A percentile compares a stretch with the other conserved stretches of the same genome.
phyloP scores from a whole-genome alignment of 2,888 invertebrate genomes.

The Macropis europaea region DNA sequence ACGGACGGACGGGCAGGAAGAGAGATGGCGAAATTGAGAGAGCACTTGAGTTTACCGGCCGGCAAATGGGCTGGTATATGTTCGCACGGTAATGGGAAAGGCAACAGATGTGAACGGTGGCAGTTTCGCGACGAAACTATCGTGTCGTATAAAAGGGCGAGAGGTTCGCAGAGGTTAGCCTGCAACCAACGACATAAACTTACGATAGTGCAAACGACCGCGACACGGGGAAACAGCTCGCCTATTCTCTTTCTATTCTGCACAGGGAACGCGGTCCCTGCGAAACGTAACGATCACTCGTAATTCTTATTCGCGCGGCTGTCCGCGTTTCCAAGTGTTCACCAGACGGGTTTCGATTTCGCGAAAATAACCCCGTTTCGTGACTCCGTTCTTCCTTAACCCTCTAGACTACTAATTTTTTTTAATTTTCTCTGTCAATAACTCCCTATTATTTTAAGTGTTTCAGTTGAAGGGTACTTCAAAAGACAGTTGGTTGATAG shows the following conservation, averaged over 20 bases:
- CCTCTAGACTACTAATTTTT: too few species aligned
- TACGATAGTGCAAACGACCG: constrained; percentile 69
- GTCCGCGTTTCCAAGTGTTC: not conserved
- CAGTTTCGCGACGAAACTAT: constrained; percentile 55
- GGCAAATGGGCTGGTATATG: constrained; percentile 45
- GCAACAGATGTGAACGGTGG: constrained; percentile 49
- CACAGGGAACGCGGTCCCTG: not conserved
- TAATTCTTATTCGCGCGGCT: constrained; percentile 28
- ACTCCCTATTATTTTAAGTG: too few species aligned
- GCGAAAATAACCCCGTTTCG: not conserved
- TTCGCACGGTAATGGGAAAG: constrained; percentile 48
- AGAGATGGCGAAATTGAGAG: constrained; percentile 32
- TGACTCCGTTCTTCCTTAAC: too few species aligned
- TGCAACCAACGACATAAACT: constrained; percentile 50
- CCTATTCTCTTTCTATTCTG: constrained; percentile 70
- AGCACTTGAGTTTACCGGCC: constrained; percentile 47
- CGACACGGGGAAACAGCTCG: constrained; percentile 62
- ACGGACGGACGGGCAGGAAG: constrained; percentile 4
- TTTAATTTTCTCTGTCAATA: too few species aligned
- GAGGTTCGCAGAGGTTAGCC: constrained; percentile 48
- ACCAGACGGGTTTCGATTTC: not conserved
- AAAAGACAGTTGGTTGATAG: too few species aligned
- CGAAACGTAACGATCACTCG: constrained; percentile 23
- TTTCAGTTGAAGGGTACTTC: too few species aligned
- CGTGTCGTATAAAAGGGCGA: constrained; percentile 54